phyloP scores from a whole-genome alignment of 37 sponge, comb jelly and placozoan species.

The Axinella damicornis region DNA sequence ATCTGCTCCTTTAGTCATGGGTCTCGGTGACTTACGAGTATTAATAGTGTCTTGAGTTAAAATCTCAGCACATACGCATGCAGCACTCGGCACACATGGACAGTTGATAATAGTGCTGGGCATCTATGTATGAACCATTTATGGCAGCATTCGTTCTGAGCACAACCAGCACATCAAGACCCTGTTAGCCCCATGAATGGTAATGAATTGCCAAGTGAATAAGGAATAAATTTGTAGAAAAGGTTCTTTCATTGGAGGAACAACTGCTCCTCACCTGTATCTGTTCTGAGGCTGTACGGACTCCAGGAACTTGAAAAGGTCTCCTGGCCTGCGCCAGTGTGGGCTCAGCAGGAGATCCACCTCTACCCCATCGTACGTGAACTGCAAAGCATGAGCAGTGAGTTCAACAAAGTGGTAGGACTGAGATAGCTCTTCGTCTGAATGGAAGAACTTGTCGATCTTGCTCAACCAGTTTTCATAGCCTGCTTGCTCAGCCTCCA shows the following conservation, averaged over 20 bases:
- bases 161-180: too few species aligned
- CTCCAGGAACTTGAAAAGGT: constrained; percentile 45
- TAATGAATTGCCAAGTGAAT: too few species aligned
- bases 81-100: too few species aligned
- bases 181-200: too few species aligned
- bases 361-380: constrained; percentile 42
- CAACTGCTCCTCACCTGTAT: constrained; percentile 22
- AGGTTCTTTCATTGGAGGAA: not conserved
- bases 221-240: not conserved
- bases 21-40: too few species aligned
- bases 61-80: too few species aligned
- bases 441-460: constrained; percentile 38
- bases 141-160: too few species aligned
- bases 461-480: constrained; percentile 27
- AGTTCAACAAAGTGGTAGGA: constrained; percentile 3
- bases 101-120: too few species aligned
- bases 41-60: too few species aligned
- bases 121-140: too few species aligned
- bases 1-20: too few species aligned
- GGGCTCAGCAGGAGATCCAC: constrained; percentile 64
- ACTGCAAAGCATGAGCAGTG: constrained; percentile 29
- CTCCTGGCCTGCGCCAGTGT: constrained; percentile 30
- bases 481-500: constrained; percentile 18
- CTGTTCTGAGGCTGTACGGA: constrained; percentile 4
- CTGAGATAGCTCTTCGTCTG: constrained; percentile 11